Conservation (phyloP, 53 echinoderm and acorn worm species). For the Paelopatides confundens region DNA sequence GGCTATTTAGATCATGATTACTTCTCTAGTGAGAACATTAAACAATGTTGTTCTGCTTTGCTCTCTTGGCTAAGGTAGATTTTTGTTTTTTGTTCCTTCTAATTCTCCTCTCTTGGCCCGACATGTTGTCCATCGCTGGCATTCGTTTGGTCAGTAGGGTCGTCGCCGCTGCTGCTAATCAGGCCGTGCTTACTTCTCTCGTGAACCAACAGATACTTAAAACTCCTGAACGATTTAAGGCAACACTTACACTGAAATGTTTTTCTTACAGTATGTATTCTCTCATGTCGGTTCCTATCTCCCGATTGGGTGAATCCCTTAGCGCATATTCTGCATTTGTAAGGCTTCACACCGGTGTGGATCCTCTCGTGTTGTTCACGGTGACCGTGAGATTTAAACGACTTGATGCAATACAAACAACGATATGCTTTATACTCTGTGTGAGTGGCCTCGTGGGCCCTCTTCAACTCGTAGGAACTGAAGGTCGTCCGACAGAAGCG, state of each 20-base stretch:
- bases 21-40: too few species aligned
- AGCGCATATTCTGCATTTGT: not conserved
- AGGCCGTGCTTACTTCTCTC: not conserved
- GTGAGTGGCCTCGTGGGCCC: not conserved
- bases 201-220: not conserved
- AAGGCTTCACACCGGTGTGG: slow-evolving; percentile 23
- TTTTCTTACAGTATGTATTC: not conserved
- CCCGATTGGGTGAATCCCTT: slow-evolving; percentile 15
- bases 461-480: not conserved
- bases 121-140: too few species aligned
- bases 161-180: not conserved
- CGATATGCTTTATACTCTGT: slow-evolving; percentile 1
- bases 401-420: slow-evolving; percentile 6
- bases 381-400: slow-evolving; percentile 22
- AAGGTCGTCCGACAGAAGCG: slow-evolving; percentile 14
- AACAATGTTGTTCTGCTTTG: too few species aligned
- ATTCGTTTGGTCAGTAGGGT: too few species aligned
- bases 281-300: slow-evolving; percentile 17
- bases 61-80: too few species aligned
- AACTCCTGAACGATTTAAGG: not conserved
- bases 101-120: too few species aligned
- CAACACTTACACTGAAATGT: not conserved
- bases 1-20: too few species aligned
- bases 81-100: too few species aligned
- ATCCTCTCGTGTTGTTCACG: slow-evolving; percentile 30